A percentile compares a stretch with the other conserved stretches of the same genome.
These are phyloP conservation scores for Littorina saxatilis DNA, from an alignment of 1,140 invertebrate species.

Conservation along the genomic window DNA sequence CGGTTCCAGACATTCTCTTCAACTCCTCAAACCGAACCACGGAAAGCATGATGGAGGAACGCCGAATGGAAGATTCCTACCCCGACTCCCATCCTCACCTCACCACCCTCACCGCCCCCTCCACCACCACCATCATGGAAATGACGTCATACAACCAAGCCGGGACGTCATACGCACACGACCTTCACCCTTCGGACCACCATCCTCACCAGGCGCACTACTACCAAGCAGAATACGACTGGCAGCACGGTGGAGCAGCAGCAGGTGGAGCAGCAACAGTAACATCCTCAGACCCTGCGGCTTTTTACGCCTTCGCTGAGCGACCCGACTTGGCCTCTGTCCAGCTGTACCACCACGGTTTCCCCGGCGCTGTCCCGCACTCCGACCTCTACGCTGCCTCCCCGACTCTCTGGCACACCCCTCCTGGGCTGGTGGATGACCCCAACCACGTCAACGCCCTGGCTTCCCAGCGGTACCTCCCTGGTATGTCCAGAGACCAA, in stretches of 20 bases:
- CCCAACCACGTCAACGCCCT: neutral
- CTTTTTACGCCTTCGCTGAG: constrained; percentile 7
- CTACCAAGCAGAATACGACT: constrained; percentile 45
- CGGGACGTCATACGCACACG: neutral
- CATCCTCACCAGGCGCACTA: constrained; percentile 17
- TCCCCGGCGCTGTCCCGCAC: neutral
- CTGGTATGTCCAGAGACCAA: neutral
- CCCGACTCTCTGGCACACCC: constrained; percentile 27
- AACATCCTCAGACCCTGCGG: neutral
- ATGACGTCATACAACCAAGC: constrained; percentile 15
- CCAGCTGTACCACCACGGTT: constrained; percentile 24
- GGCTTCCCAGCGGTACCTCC: constrained; percentile 19
- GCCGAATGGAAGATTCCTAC: constrained; percentile 7
- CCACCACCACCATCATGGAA: constrained; percentile 9
- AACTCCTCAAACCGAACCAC: neutral
- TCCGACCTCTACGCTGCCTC: constrained; percentile 24
- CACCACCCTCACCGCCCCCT: constrained; percentile 25
- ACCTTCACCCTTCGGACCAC: constrained; percentile 33
- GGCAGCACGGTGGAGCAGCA: constrained; percentile 31
- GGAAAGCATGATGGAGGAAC: constrained; percentile 8
- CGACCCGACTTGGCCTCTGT: constrained; percentile 10
- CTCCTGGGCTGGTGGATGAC: neutral
- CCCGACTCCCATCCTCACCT: constrained; percentile 18
- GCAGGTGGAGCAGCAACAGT: neutral
- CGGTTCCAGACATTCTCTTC: too few relatives aligned